Percentiles rank a stretch among this genome's conserved stretches.
These are phyloP conservation scores for Strigamia transsilvanica DNA, from an alignment of 2,888 invertebrate genomes.

Conservation along the genomic window DNA sequence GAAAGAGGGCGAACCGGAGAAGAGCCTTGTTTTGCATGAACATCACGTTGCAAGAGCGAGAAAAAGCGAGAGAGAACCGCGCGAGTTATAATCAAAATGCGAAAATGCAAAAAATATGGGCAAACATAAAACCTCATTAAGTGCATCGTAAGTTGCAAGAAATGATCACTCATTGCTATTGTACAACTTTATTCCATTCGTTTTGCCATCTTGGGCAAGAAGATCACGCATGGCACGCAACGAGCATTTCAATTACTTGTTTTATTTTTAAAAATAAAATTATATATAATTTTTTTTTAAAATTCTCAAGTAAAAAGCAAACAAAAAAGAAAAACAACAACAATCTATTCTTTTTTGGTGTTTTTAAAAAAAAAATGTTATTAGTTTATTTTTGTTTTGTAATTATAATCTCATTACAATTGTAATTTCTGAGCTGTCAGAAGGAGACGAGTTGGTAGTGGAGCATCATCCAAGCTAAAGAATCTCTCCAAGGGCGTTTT, in stretches of 20 bases:
- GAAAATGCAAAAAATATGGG: neutral
- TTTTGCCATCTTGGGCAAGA: constrained; percentile 16
- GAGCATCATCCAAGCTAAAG: neutral
- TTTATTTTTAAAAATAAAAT: neutral
- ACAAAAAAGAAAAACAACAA: neutral
- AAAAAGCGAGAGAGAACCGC: neutral
- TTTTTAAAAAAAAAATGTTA: neutral
- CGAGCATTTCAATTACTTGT: constrained; percentile 6
- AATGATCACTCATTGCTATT: constrained; percentile 9
- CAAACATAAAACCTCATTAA: constrained; percentile 17
- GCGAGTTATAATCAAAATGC: constrained; percentile 21
- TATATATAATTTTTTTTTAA: neutral
- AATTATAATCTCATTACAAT: neutral
- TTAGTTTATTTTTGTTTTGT: neutral
- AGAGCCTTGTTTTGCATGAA: constrained; percentile 6
- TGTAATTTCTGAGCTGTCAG: neutral
- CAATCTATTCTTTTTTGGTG: neutral
- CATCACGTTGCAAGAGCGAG: constrained; percentile 15
- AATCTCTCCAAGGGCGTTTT: constrained; percentile 26
- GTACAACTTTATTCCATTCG: constrained; percentile 16
- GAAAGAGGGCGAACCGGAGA: constrained; percentile 3
- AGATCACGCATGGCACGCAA: constrained; percentile 14
- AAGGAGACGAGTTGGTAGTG: neutral
- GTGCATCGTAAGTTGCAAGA: neutral
- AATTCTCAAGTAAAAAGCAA: neutral